These are phyloP conservation scores for Portunus trituberculatus DNA, from an alignment of 1,140 invertebrate genomes.

Conservation along the genomic window DNA sequence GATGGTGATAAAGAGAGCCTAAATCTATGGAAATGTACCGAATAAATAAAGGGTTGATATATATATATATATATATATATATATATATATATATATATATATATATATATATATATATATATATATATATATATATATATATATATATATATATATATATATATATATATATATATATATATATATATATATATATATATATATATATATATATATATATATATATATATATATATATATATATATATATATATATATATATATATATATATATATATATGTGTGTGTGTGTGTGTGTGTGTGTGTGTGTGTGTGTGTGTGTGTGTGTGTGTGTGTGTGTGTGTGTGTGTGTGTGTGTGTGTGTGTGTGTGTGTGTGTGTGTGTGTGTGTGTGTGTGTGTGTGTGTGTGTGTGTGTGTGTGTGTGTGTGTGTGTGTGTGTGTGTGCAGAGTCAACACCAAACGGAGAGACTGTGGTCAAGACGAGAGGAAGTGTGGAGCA, in stretches of 20 bases:
- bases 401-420: constrained; percentile 47
- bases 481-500: too few relatives aligned
- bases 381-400: not conserved
- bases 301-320: constrained; percentile 5
- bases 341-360: constrained; percentile 43
- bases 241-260: constrained; percentile 38
- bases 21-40: too few relatives aligned
- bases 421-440: constrained; percentile 29
- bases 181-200: constrained; percentile 40
- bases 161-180: constrained; percentile 49
- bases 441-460: not conserved
- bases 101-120: constrained; percentile 43
- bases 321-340: not conserved
- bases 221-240: constrained; percentile 43
- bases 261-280: constrained; percentile 37
- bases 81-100: constrained; percentile 49
- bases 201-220: constrained; percentile 49
- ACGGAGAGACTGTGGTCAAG: too few relatives aligned
- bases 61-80: constrained; percentile 51
- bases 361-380: constrained; percentile 42
- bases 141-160: constrained; percentile 51
- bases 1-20: too few relatives aligned
- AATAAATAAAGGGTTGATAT: too few relatives aligned
- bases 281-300: not conserved
- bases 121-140: constrained; percentile 49